Base-by-base conservation (phyloP, 2,888 invertebrate genomes). In the Eremobia ochroleuca region DNA sequence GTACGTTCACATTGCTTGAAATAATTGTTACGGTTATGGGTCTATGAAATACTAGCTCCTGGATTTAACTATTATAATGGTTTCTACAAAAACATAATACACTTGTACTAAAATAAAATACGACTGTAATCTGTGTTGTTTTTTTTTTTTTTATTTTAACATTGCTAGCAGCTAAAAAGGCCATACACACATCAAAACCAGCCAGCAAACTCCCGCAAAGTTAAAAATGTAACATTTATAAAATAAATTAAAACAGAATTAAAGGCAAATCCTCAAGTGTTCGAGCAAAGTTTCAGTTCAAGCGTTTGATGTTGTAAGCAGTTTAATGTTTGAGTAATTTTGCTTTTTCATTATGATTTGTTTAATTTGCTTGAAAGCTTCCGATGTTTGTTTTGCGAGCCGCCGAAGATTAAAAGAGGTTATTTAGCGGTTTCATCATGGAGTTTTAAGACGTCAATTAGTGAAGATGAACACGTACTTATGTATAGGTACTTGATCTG, bases 271-370 rank as follows among this genome's bases (percentile, higher is more conserved):
- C 81, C 65, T 67, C n/a, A 71, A 87, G 76, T 72, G 73, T 76
- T 78, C 40, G 40, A 46, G 71, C 72, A n/a, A 80, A 82, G 75
- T 79, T 85, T 74, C 55, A 28, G 37, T 49, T 68, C 13, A 59
- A 59, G 37, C 85, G 67, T 88, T 87, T 88, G 83, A 88, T 81
- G 85, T 83, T 76, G 11, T 72, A 52, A 74, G 74, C 66, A 76
- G 62, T 76, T 74, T 61, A 70, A 64, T 66, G 67, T 77, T 77
- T 72, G 37, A 59, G 71, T 74, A 74, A 79, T 77, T 87, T 74
- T 46, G 71, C 59, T 77, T 75, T 70, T 65, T 73, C 73, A 69
- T 77, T 70, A 77, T 34, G 77, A 73, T 77, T 88, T 83, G 81
- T 88, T 85, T 83, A 77, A 87, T 81, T 83, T 87, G 43, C 55